These are phyloP conservation scores for Pomacea canaliculata DNA, from an alignment of 2,888 invertebrate species.

Conservation along the genomic window DNA sequence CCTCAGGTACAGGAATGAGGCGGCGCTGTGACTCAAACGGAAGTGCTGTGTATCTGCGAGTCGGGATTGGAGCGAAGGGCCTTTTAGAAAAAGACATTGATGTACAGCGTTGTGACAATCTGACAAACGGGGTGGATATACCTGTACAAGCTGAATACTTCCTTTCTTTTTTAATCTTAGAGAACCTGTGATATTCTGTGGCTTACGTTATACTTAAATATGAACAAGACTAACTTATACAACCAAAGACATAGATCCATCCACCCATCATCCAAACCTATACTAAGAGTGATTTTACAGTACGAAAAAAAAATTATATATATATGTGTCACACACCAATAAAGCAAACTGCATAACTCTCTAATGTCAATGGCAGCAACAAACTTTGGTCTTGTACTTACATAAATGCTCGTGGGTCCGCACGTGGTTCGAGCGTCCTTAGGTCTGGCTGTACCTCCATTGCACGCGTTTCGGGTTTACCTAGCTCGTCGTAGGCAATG, in stretches of 20 bases:
- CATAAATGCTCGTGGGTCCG: constrained; percentile 35
- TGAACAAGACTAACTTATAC: too few species aligned
- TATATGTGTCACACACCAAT: background rate
- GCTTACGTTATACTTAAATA: too few species aligned
- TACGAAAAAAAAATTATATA: too few species aligned
- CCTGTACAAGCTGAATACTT: too few species aligned
- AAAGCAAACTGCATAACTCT: background rate
- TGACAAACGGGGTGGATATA: too few species aligned
- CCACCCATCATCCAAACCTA: too few species aligned
- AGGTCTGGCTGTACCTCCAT: constrained; percentile 42
- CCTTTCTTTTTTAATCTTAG: too few species aligned
- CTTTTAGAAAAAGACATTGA: constrained; percentile 3
- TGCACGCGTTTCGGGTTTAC: constrained; percentile 36
- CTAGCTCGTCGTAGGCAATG: constrained; percentile 31
- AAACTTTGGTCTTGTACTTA: constrained; percentile 11
- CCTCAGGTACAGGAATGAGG: constrained; percentile 36
- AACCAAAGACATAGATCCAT: too few species aligned
- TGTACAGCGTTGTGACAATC: too few species aligned
- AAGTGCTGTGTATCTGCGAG: constrained; percentile 29
- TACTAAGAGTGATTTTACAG: too few species aligned
- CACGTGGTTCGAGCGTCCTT: constrained; percentile 35
- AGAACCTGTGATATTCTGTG: too few species aligned
- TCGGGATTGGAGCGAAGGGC: constrained; percentile 33
- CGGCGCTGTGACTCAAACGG: constrained; percentile 34
- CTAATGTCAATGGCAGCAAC: background rate